A percentile compares a stretch with the other conserved stretches of the same genome.
Conservation (phyloP, 2,888 invertebrate genomes). For the Trichogramma evanescens region DNA sequence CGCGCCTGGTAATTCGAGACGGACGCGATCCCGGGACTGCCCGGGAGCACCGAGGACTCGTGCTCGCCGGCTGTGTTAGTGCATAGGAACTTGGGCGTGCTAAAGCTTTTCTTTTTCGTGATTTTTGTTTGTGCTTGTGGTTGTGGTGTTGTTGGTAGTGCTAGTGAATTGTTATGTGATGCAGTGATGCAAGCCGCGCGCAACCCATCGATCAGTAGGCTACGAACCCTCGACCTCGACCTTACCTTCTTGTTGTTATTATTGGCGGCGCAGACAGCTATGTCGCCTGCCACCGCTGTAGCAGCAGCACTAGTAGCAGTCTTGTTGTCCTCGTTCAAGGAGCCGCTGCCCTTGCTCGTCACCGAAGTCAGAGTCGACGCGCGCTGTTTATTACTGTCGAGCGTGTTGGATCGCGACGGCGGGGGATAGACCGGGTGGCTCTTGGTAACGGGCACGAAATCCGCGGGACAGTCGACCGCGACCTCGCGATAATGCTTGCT, state of each 20-base stretch:
- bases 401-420: constrained; percentile 31
- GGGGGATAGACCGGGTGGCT: constrained; percentile 45
- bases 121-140: neutral
- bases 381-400: constrained; percentile 26
- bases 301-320: neutral
- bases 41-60: constrained; percentile 13
- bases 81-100: neutral
- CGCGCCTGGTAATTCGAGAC: neutral
- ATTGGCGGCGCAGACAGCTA: constrained; percentile 17
- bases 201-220: constrained; percentile 37
- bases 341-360: neutral
- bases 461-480: constrained; percentile 44
- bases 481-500: constrained; percentile 39
- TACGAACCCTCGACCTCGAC: constrained; percentile 42
- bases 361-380: constrained; percentile 5
- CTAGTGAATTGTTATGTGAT: neutral
- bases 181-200: neutral
- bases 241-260: constrained; percentile 44
- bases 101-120: neutral
- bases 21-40: no score
- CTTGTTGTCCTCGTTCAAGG: neutral
- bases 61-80: neutral
- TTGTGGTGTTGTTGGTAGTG: neutral
- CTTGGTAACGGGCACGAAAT: constrained; percentile 42
- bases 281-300: no score